Evolutionary conservation across 2,888 invertebrate species (phyloP), one percentile per base, ranked within the genome.

Genomic region (Rotaria socialis): DNA sequence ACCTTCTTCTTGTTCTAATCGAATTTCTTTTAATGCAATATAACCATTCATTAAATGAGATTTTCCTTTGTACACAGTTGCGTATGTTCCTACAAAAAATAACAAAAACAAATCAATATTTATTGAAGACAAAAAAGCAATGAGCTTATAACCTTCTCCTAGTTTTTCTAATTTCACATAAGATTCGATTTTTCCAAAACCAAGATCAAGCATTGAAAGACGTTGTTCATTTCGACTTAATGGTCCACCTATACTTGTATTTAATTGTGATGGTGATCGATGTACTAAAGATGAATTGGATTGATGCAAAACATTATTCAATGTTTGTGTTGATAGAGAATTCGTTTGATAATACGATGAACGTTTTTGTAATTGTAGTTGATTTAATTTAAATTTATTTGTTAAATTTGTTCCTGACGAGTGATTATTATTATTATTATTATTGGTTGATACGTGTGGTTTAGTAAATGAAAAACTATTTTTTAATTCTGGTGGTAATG

Each of bases 1-100:
- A 80, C 80, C 99, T 92, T 99, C 99, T 91, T 99, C 98, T 91
- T 97, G 96, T 92, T 99, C 97, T 90, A 99, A 94, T 92, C 97
- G 94, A 92, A 99, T 99, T 93, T 99, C 98, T 93, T 99, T 99
- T 91, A 99, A 93, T 89, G 99, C 99, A 91, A 99, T 97, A 90
- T 97, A 95, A 93, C 97, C 96, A 93, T 97, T 96, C 91, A 97
- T 97, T 93, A 97, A 94, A 90, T 94, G 86, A 85, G 84, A 84
- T 52, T 85, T 89, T 3, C 98, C 98, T 93, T 97, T 97, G 93
- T 95, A 98, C 91, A 99, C 98, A 89, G 98, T 98, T 90, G 98
- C 98, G 93, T 99, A 99, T 52, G 94, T 94, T 87, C 94, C 94
- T 93, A 94, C 0, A 55, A 11, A 47, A 50, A 80, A 11, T 19